A percentile compares a stretch with the other conserved stretches of the same genome.
phyloP scores from a whole-genome alignment of 2,113 vertebrate species.

The Alexandromys fortis region DNA sequence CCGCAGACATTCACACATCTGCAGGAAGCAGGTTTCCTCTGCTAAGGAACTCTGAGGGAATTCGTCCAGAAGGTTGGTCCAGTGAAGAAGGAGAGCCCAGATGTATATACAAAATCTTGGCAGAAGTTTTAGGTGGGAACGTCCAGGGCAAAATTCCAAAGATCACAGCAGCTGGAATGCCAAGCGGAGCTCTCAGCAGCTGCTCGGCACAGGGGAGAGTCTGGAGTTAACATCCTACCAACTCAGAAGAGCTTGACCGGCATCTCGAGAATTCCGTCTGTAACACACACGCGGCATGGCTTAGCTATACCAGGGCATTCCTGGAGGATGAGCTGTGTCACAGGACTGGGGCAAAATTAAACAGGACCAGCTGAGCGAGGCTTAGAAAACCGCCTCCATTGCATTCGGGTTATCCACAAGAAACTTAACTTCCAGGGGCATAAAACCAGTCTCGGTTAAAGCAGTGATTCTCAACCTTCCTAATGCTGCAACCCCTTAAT shows the following conservation, averaged over 20 bases:
- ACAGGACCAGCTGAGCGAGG: background rate
- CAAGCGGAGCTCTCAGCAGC: slow-evolving; percentile 28
- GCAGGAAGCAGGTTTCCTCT: background rate
- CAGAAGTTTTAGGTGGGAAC: slow-evolving; percentile 36
- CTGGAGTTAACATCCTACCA: slow-evolving; percentile 26
- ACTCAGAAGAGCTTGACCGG: background rate
- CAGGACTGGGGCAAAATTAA: background rate
- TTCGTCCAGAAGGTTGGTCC: slow-evolving; percentile 4
- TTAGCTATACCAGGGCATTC: background rate
- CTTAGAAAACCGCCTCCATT: background rate
- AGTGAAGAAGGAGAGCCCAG: background rate
- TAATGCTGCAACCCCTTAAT: background rate
- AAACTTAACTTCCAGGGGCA: background rate
- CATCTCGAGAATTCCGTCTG: background rate
- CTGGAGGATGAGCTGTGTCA: background rate
- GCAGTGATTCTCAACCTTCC: background rate
- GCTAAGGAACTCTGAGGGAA: slow-evolving; percentile 34
- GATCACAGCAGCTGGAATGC: slow-evolving; percentile 11
- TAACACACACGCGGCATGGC: background rate
- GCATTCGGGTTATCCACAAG: background rate
- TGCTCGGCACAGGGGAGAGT: background rate
- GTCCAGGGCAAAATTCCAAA: slow-evolving; percentile 48
- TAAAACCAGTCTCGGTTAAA: background rate
- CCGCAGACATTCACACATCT: background rate
- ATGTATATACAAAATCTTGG: slow-evolving; percentile 53